A percentile compares a stretch with the other conserved stretches of the same genome.
These are phyloP conservation scores for Caenorhabditis angaria DNA, from an alignment of 2,888 invertebrate genomes.

Conservation along the genomic window DNA sequence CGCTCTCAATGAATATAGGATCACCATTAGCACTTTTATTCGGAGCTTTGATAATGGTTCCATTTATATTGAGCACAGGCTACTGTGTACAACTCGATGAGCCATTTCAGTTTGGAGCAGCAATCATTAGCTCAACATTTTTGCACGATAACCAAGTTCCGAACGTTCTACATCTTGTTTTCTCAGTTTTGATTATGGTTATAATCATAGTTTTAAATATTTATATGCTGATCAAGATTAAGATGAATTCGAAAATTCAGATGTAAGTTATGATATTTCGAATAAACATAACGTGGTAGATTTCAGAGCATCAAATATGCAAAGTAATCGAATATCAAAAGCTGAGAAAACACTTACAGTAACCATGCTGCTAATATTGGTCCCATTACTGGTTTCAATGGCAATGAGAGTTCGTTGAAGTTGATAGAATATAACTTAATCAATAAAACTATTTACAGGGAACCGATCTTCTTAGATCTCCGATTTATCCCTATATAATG, in stretches of 20 bases:
- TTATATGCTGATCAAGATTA: background rate
- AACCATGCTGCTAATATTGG: background rate
- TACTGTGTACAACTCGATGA: background rate
- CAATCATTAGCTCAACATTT: background rate
- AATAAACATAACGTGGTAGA: background rate
- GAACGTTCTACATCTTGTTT: background rate
- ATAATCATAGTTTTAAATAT: background rate
- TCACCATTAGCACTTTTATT: background rate
- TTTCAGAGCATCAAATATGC: background rate
- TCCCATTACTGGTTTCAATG: background rate
- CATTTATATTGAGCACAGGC: background rate
- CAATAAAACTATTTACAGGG: background rate
- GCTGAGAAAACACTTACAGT: background rate
- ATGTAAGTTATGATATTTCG: background rate
- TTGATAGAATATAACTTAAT: background rate
- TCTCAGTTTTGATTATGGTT: background rate
- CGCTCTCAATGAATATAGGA: background rate
- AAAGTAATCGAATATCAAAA: background rate
- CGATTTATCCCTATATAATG: background rate
- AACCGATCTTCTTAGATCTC: background rate
- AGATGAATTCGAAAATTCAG: background rate
- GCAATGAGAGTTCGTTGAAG: background rate
- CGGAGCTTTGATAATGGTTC: background rate
- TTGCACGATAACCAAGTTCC: background rate
- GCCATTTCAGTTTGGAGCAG: background rate